Evolutionary conservation across 2,797 vertebrate species (phyloP).

Genomic region (Loriculus beryllinus): DNA sequence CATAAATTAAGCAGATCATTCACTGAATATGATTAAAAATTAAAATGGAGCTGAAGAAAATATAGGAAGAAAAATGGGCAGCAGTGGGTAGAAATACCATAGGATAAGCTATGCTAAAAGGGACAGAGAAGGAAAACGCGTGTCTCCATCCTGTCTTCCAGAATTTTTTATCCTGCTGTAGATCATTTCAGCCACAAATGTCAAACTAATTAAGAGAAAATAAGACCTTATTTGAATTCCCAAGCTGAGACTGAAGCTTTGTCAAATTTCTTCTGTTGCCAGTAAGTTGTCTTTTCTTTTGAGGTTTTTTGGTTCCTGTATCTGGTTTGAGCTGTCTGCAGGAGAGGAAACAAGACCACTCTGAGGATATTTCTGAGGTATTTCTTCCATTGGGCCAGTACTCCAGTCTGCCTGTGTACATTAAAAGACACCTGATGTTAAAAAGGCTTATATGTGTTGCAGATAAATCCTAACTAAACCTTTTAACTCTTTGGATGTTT

Average conservation of each 20-base stretch:
- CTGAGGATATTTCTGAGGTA: neutral
- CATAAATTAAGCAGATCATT: neutral
- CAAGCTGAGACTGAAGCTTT: neutral
- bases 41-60: neutral
- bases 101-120: neutral
- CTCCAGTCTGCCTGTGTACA: neutral
- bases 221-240: neutral
- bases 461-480: neutral
- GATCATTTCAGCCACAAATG: neutral
- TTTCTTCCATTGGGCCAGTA: neutral
- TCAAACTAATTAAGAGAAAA: neutral
- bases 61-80: neutral
- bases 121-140: neutral
- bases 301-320: neutral
- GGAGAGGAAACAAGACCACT: neutral
- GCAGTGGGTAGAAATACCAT: neutral
- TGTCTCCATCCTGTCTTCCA: neutral
- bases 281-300: neutral
- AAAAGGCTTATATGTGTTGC: neutral
- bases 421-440: neutral
- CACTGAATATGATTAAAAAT: neutral
- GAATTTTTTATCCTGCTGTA: neutral
- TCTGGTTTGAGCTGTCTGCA: neutral
- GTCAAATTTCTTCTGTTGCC: neutral
- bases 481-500: neutral